Conservation (phyloP, 1,140 invertebrate genomes). For the Drosophila equinoxialis region DNA sequence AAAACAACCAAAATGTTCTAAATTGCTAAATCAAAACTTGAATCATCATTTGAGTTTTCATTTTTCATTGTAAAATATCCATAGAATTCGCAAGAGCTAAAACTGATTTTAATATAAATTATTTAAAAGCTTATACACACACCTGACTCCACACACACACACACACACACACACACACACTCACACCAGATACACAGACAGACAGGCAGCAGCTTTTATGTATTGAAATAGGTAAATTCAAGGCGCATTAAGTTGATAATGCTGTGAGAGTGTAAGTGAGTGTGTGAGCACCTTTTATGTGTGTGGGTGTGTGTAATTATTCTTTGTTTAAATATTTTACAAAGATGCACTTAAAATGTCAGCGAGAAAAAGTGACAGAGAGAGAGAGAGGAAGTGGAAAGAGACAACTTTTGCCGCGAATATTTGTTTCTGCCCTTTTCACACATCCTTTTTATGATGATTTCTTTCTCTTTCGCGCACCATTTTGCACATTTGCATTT, state of each 20-base stretch:
- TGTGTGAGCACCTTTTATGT: not conserved
- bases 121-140: not conserved
- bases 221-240: conserved; percentile 46
- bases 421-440: conserved; percentile 36
- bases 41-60: too few relatives aligned
- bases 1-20: too few relatives aligned
- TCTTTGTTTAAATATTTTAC: conserved; percentile 80
- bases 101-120: conserved; percentile 8
- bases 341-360: conserved; percentile 79
- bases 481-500: conserved; percentile 78
- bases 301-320: conserved; percentile 61
- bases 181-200: conserved; percentile 26
- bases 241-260: conserved; percentile 68
- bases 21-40: too few relatives aligned
- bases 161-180: not conserved
- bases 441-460: conserved; percentile 64
- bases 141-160: not conserved
- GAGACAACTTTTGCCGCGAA: conserved; percentile 49
- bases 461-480: conserved; percentile 47
- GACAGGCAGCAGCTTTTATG: conserved; percentile 22
- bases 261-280: conserved; percentile 20
- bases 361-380: conserved; percentile 62
- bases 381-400: not conserved
- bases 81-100: not conserved
- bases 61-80: not conserved